Percentiles rank a stretch among this genome's conserved stretches.
These are phyloP conservation scores for Perognathus longimembris DNA, from an alignment of 2,113 vertebrate genomes.

Conservation along the genomic window DNA sequence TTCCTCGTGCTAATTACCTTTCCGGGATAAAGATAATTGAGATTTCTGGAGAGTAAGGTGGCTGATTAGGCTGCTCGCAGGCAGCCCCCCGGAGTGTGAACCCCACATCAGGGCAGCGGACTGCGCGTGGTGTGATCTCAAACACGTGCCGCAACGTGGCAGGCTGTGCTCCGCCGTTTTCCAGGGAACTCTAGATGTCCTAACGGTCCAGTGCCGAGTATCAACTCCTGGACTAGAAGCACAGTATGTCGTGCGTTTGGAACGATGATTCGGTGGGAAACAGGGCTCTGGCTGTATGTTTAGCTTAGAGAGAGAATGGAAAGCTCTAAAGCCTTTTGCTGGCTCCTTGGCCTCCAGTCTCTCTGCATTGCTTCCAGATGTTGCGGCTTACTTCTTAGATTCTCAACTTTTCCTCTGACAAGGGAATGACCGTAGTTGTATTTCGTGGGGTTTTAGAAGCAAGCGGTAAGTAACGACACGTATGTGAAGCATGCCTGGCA, in stretches of 20 bases:
- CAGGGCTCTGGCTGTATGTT: background rate
- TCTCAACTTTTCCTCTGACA: background rate
- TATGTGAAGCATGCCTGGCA: background rate
- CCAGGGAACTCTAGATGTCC: background rate
- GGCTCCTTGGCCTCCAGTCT: background rate
- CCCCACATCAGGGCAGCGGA: background rate
- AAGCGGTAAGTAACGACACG: background rate
- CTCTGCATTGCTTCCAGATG: background rate
- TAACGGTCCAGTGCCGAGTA: background rate
- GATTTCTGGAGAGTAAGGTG: constrained; percentile 6
- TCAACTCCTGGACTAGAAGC: constrained; percentile 16
- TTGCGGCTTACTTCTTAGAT: background rate
- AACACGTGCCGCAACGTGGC: fast-evolving
- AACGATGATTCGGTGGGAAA: constrained; percentile 17
- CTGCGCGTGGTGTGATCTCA: background rate
- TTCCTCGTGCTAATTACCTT: constrained; percentile 17
- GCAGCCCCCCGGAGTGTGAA: background rate
- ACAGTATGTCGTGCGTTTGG: background rate
- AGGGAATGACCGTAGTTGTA: background rate
- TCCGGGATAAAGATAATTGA: background rate
- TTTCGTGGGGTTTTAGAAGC: background rate
- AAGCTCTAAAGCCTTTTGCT: background rate
- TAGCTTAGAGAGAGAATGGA: background rate
- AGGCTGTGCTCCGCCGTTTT: background rate
- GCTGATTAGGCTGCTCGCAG: background rate